Evolutionary conservation across 2,797 vertebrate species (phyloP).

Genomic region (Sebastes itinus): DNA sequence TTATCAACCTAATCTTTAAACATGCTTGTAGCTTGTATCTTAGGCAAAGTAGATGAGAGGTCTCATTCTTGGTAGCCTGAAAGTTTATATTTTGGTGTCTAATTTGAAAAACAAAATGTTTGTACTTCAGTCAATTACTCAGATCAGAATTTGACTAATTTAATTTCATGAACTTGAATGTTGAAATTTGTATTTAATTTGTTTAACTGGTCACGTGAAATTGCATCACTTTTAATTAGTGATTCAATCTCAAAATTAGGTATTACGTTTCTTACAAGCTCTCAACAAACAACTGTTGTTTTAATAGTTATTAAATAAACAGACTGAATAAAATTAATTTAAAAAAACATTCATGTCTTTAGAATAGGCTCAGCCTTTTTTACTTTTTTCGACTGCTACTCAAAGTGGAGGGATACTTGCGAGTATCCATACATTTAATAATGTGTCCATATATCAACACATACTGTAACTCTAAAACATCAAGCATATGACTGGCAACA

Average conservation of each 20-base stretch:
- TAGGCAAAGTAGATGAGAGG: rapidly evolving
- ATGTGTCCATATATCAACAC: neutral
- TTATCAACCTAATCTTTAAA: no score
- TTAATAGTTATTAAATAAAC: neutral
- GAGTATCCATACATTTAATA: neutral
- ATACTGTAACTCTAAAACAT: no score
- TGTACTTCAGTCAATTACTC: neutral
- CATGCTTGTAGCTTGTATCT: no score
- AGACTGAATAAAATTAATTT: neutral
- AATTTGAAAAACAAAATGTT: neutral
- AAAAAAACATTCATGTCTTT: neutral
- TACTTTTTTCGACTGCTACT: neutral
- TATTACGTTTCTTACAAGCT: no score
- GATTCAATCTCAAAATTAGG: no score
- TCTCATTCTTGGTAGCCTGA: no score
- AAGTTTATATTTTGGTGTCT: neutral
- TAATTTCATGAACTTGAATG: neutral
- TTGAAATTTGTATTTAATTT: rapidly evolving
- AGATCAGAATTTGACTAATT: neutral
- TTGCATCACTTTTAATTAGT: neutral
- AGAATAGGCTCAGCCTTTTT: neutral
- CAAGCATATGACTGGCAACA: no score
- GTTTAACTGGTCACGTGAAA: neutral
- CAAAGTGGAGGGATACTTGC: neutral
- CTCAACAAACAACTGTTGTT: neutral